Evolutionary conservation across 2,888 invertebrate genomes (phyloP).

Genomic region (Frankliniella fusca): DNA sequence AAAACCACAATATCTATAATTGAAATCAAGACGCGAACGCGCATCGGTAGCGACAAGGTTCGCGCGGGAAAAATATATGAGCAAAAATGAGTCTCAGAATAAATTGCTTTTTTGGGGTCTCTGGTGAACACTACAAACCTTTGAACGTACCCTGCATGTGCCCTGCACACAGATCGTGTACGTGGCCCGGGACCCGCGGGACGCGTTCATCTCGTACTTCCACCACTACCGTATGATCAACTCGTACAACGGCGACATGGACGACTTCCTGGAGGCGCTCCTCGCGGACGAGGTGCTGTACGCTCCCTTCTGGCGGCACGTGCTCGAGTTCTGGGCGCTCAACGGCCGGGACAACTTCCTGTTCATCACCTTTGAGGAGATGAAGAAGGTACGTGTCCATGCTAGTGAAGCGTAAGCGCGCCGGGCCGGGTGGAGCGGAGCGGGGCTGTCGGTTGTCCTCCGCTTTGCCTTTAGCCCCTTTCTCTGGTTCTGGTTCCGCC

Average conservation of each 20-base stretch:
- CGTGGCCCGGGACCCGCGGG: conserved; percentile 50
- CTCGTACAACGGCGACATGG: conserved; percentile 42
- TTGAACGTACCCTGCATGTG: too few relatives aligned
- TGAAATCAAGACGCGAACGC: too few relatives aligned
- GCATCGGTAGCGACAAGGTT: too few relatives aligned
- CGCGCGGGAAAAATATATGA: too few relatives aligned
- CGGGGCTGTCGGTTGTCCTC: too few relatives aligned
- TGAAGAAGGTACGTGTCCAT: conserved; percentile 42
- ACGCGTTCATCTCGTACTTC: conserved; percentile 50
- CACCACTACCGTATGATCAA: conserved; percentile 47
- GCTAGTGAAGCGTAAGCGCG: not conserved
- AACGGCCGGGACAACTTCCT: conserved; percentile 43
- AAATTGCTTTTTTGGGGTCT: too few relatives aligned
- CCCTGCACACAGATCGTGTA: conserved; percentile 52
- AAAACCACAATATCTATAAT: too few relatives aligned
- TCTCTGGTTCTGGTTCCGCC: too few relatives aligned
- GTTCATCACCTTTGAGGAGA: conserved; percentile 45
- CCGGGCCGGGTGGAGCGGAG: too few relatives aligned
- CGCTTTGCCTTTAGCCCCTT: too few relatives aligned
- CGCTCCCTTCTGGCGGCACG: conserved; percentile 46
- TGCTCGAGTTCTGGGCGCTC: conserved; percentile 44
- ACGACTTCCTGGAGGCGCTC: conserved; percentile 44
- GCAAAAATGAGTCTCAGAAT: too few relatives aligned
- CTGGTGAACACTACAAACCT: too few relatives aligned
- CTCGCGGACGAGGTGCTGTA: conserved; percentile 42